Evolutionary conservation across 2,888 invertebrate species (phyloP), one percentile per base, ranked within the genome.

Genomic region (Tolmerus cingulatus): DNA sequence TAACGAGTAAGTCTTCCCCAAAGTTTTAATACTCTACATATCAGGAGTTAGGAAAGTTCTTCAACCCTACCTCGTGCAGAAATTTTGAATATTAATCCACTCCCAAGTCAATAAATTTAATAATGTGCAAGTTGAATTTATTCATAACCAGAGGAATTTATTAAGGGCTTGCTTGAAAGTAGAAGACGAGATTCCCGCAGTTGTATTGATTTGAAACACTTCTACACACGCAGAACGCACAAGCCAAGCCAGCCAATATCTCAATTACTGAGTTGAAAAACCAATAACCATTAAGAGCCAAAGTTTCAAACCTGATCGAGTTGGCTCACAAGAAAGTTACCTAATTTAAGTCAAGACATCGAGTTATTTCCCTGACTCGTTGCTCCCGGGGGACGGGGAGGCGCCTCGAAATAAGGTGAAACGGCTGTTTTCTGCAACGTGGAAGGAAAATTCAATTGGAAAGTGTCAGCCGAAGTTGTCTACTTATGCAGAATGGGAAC

Each of bases 401-500:
- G 12, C 7, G 51, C n/a, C 51, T 51, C n/a, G 2, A n/a, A 51
- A 66, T 27, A 66, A 66, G 78, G 23, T 78, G 43, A 37, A 77
- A 78, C 43, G 19, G 4, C 43, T 78, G 78, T 78, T 16, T 46
- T 78, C 40, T 78, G 78, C 78, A 78, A 78, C 78, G 78, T 78
- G 23, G 78, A 43, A 23, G 43, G 40, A 40, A 78, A 78, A 78
- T 43, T 78, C 40, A 40, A 78, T 78, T n/a, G 40, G 40, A 46
- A 23, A 40, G 23, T 78, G 37, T n/a, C 43, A 78, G 46, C 23
- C 19, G 12, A 40, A 78, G 78, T 78, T 27, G 23, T 40, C 78
- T 40, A 78, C 78, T 78, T 78, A 78, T 78, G 78, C 40, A 40
- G 12, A 40, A 78, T 78, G 23, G 78, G 78, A 43, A 78, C 78